These are phyloP conservation scores for Guaruba guarouba DNA, from an alignment of 2,113 vertebrate genomes.

Conservation along the genomic window DNA sequence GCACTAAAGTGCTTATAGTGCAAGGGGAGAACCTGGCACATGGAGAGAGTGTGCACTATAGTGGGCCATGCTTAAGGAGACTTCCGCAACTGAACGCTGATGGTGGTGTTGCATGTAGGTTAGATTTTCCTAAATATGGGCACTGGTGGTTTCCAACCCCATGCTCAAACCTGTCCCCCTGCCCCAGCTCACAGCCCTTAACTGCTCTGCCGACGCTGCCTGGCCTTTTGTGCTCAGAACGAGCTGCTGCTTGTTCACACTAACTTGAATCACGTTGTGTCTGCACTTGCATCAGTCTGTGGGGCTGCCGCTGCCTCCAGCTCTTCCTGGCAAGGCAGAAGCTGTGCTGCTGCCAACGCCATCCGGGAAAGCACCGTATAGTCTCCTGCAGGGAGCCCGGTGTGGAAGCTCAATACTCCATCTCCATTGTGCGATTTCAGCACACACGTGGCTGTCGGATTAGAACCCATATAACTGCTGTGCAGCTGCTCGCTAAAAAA, in stretches of 20 bases:
- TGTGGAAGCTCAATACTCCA: background rate
- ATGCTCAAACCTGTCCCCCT: background rate
- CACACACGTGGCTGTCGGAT: background rate
- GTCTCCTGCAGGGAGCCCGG: background rate
- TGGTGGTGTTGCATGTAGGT: no score
- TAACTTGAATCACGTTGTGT: accelerated
- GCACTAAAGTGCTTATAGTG: accelerated
- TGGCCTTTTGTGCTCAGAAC: background rate
- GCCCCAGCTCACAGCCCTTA: background rate
- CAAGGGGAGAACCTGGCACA: background rate
- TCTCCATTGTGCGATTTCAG: accelerated
- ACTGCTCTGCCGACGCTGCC: background rate
- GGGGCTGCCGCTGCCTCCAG: background rate
- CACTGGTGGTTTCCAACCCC: background rate
- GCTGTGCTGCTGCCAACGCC: background rate
- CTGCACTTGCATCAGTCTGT: background rate
- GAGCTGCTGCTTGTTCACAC: background rate
- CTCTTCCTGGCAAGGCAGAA: background rate
- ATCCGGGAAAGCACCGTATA: background rate
- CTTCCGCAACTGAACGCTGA: background rate
- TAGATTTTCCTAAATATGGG: background rate
- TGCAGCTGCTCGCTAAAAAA: background rate
- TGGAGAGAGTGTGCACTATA: accelerated
- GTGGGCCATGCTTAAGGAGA: background rate
- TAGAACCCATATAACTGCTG: background rate